A percentile compares a stretch with the other conserved stretches of the same genome.
Evolutionary conservation across 2,888 invertebrate genomes (phyloP).

Genomic region (Plagiodera versicolora): DNA sequence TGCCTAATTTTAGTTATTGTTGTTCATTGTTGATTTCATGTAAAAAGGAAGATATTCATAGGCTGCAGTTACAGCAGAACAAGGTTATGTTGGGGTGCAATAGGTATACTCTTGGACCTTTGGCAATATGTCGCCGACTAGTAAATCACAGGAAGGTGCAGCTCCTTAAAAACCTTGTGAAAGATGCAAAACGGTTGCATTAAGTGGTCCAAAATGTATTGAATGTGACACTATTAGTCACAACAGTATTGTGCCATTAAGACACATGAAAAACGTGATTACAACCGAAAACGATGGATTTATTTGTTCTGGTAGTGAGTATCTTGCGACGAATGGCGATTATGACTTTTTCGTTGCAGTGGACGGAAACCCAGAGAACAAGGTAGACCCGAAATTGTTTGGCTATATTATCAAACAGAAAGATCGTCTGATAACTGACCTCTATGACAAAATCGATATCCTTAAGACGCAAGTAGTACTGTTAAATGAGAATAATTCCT

Average conservation of each 20-base stretch:
- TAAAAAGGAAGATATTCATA: too few relatives aligned
- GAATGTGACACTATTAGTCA: too few relatives aligned
- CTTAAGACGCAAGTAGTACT: conserved; percentile 1
- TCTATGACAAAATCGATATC: conserved; percentile 4
- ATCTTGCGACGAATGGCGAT: neutral
- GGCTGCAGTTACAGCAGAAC: too few relatives aligned
- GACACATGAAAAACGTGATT: too few relatives aligned
- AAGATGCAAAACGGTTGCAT: conserved; percentile 4
- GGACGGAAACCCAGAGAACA: conserved; percentile 1
- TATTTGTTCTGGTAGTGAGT: neutral
- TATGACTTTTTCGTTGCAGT: neutral
- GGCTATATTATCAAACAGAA: conserved; percentile 2
- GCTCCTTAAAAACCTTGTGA: neutral
- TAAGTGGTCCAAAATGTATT: neutral
- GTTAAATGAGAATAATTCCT: neutral
- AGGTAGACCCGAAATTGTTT: neutral
- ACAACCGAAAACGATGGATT: conserved; percentile 3
- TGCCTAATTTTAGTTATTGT: too few relatives aligned
- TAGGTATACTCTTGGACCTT: too few relatives aligned
- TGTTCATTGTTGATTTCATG: too few relatives aligned
- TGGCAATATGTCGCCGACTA: neutral
- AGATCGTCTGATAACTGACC: neutral
- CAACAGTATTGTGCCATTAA: too few relatives aligned
- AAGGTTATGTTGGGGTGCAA: too few relatives aligned
- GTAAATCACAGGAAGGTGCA: neutral